Base-by-base conservation (phyloP, 92 coral and sea anemone species). In the Phymanthus crucifer region DNA sequence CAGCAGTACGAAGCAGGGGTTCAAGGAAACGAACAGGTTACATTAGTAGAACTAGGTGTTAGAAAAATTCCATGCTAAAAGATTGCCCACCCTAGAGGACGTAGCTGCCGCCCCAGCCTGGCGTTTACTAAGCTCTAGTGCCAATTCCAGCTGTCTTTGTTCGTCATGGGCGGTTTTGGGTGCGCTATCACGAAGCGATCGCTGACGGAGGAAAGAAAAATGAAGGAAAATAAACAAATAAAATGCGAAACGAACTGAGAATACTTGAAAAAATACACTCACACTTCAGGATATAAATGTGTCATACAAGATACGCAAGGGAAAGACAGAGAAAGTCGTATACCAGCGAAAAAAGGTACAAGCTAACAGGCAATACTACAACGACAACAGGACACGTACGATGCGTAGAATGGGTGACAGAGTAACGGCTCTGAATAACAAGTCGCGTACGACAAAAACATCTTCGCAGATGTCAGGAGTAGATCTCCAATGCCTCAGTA, bases 91-190 rank as follows among this genome's bases (percentile, higher is more conserved):
- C 91, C 75, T 87, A 46, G 91, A 87, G 80, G 75, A 83, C 35
- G 82, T 78, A 65, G 54, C 52, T 6, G 73, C 66, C 32, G 69
- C 83, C 40, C 83, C 87, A 57, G 82, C 84, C 46, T 92, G 93
- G 45, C 94, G 91, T 83, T 90, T 92, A 91, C 97, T 92, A 67
- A 92, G 89, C 75, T 84, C 89, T 57, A 90, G 70, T 47, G 97
- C 94, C 78, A 82, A 36, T 35, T 89, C 94, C 94, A 92, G 50
- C 90, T 90, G 97, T 43, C 93, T 85, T 85, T 79, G 92, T 27
- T 92, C 97, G 35, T 90, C 97, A 34, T 84, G 85, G 29, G 78
- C 79, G 69, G 71, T 90, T 86, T 92, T 84, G 7, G 92, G 94
- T 54, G 71, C 79, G 33, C 70, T 73, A 65, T 82, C 79, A 32